Base-by-base conservation (phyloP, 2,888 invertebrate genomes). In the Nephrocerus scutellatus region DNA sequence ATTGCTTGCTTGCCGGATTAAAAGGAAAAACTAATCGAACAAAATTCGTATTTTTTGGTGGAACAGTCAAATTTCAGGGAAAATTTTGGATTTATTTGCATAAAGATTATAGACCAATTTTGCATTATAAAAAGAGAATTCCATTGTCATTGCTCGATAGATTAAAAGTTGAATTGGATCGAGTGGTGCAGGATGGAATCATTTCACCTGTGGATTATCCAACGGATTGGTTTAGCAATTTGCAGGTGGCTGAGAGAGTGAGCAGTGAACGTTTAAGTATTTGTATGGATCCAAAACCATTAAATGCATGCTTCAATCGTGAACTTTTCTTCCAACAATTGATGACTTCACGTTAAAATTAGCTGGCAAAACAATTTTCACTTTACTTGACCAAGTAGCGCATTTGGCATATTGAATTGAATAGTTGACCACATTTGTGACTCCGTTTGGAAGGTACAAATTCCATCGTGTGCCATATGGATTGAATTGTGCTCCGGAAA, bases 391-490 rank as follows among this genome's bases (percentile, higher is more conserved):
- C 26, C 24, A 30, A 6, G 33, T 12, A 3, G 43, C 18, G 41
- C 29, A 30, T 44, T 37, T 49, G 7, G 44, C 41, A 23, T 18
- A 39, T 13, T 18, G 24, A 22, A 45, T 43, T 26, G 24, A 39
- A 2, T 20, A 47, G 18, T 32, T 51, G 14, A 43, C 43, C 9
- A 43, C 45, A 12, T 49, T 49, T 36, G 41, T 34, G 37, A 47
- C 43, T 12, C 43, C 43, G 18, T 48, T 40, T 25, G 36, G 42
- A 12, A 39, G 37, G n/a, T 55, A 51, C 45, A 49, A 51, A 42
- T 63, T 55, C 47, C 38, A 44, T 23, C 48, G 61, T 16, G 19
- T 61, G 21, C 56, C 59, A 3, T 62, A 58, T 52, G 60, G 59
- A 2, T 29, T 63, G 4, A 54, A 45, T 8, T 44, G 47, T 1